Evolutionary conservation across 2,888 invertebrate genomes (phyloP), one percentile per base, ranked within the genome.

Genomic region (Agrypnus murinus): DNA sequence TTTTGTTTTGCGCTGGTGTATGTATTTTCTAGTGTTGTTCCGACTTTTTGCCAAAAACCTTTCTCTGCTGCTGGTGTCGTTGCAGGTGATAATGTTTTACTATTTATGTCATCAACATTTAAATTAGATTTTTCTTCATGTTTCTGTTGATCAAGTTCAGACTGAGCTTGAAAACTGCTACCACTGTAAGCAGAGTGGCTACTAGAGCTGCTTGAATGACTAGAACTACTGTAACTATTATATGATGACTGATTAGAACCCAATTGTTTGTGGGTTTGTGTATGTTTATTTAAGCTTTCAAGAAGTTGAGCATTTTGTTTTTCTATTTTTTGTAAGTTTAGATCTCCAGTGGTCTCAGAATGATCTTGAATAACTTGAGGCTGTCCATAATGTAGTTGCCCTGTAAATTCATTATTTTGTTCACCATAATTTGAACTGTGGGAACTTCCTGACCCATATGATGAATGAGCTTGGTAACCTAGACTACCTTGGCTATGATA

Each of bases 21-120:
- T 2, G 75, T 62, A 32, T 60, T 57, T 8, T 64, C 69, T 25
- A 78, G 73, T 72, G 75, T 76, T 7, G 75, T 70, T 17, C 77
- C 77, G 2, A 77, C 55, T 58, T 69, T 74, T 68, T 84, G 84
- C 90, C 90, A 91, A 80, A 91, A 89, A 15, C 89, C 87, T 58
- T 87, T 81, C 60, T 86, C 83, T 78, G 36, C 84, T 12, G 81
- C 73, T n/a, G 73, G 58, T n/a, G 66, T 12, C 19, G 79, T 45
- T 65, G 75, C 67, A 66, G 77, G 75, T 2, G 25, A 3, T 25
- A 5, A n/a, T n/a, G n/a, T 50, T 73, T 75, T 50, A 64, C 57
- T n/a, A n/a, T n/a, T 62, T 76, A 77, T 63, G 72, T 72, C 43
- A 55, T 67, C 60, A 53, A 75, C 64, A 68, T 73, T 57, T 43